These are phyloP conservation scores for Protomyctophum bolini DNA, from an alignment of 2,113 vertebrate genomes.

Conservation along the genomic window DNA sequence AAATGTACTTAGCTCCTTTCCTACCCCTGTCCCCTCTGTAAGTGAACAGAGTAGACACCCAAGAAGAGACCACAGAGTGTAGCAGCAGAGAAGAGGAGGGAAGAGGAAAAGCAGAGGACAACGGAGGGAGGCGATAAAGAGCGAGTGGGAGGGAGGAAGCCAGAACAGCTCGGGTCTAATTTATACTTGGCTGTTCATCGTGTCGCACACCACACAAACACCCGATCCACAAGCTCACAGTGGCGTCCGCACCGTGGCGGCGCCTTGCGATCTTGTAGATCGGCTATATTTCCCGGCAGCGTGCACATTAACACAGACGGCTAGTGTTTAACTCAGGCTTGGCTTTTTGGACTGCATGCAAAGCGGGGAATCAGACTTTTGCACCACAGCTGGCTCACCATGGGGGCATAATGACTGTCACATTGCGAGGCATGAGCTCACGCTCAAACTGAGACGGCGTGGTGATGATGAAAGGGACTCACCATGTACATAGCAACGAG, in stretches of 20 bases:
- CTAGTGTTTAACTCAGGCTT: not conserved
- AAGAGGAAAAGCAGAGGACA: not conserved
- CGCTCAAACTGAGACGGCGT: constrained; percentile 51
- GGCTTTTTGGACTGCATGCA: not conserved
- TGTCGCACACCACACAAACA: too few relatives aligned
- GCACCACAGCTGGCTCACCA: constrained; percentile 53
- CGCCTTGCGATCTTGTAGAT: too few relatives aligned
- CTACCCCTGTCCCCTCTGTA: too few relatives aligned
- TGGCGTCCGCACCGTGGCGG: too few relatives aligned
- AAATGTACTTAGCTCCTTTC: too few relatives aligned
- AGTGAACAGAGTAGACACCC: too few relatives aligned
- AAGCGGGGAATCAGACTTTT: constrained; percentile 18
- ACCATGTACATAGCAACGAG: constrained; percentile 58
- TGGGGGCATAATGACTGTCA: constrained; percentile 63
- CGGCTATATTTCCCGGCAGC: too few relatives aligned
- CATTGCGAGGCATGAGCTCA: constrained; percentile 67
- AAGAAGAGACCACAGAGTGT: too few relatives aligned
- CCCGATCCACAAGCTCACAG: too few relatives aligned
- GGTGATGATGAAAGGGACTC: constrained; percentile 57
- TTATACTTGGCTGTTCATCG: too few relatives aligned
- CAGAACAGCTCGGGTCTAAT: constrained; percentile 1
- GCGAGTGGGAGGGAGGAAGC: constrained; percentile 21
- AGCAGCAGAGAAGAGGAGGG: not conserved
- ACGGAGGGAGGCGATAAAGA: not conserved
- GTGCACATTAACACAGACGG: too few relatives aligned